Evolutionary conservation across 2,113 vertebrate genomes (phyloP), one percentile per base, ranked within the genome.

Genomic region (Chaetura pelagica): DNA sequence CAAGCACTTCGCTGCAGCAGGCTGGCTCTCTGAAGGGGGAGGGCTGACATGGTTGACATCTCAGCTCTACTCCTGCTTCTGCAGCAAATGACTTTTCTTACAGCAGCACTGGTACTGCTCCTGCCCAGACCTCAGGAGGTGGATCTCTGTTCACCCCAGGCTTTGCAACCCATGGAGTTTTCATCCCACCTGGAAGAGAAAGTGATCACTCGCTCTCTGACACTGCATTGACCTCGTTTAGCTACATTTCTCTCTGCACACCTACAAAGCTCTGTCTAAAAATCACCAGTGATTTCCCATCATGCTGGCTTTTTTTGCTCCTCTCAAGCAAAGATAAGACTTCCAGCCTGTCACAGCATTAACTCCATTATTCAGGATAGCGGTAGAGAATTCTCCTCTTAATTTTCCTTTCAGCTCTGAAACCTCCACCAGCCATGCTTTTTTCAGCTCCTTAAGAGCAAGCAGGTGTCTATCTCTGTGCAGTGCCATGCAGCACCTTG

Each of bases 51-150:
- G 6, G 1, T 19, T 51, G 19, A 8, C 10, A 63, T 23, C 32
- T 93, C 76, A 59, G 29, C 32, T 93, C 76, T 63, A 4, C 26
- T 19, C 24, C 62, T 48, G 32, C 61, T 89, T 54, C 80, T 82
- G 57, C 6, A 6, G 19, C 16, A 62, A n/a, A 29, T 3, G 0
- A 19, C 27, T 88, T 82, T 82, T 73, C 63, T 82, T 58, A 46
- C 0, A 4, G 29, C 22, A 8, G 17, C 26, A 9, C 18, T 67
- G 0, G 0, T 12, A 15, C 16, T 63, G 24, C 16, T 10, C 40
- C 46, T 71, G 51, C 38, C 67, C 42, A 66, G n/a, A n/a, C 30
- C 63, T 83, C 44, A 17, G 75, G 54, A 59, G 10, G 1, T 18
- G 7, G 34, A 68, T 17, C 20, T 26, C 59, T 6, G 1, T 44